Evolutionary conservation across 2,888 invertebrate genomes (phyloP), one percentile per base, ranked within the genome.

Genomic region (Eulithis testata): DNA sequence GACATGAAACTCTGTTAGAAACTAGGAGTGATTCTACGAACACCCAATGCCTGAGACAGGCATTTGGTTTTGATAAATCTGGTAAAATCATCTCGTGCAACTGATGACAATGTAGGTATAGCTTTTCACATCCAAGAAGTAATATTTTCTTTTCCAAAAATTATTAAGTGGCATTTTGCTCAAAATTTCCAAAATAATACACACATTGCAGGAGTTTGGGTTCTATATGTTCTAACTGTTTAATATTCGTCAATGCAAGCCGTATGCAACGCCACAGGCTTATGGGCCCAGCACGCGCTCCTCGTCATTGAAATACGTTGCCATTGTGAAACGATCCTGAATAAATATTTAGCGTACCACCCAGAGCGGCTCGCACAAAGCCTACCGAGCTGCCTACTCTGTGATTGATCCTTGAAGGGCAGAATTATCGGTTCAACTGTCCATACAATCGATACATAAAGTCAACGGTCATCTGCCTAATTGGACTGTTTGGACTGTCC

Each of bases 321-420:
- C 90, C 88, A 92, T 92, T 92, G 92, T 92, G 80, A 80, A 77
- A 79, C 77, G 75, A 78, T 78, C 78, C 78, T 89, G 90, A 90
- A 91, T 92, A 91, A 92, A 92, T 91, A 92, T 91, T 89, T 85
- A 85, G 82, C 82, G 84, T 86, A 85, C 91, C 90, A 91, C 91
- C 91, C 91, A 91, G 77, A 73, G 85, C 86, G 89, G 88, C 83
- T 75, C 74, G 73, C 78, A 85, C 86, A 88, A 88, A 86, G 88
- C 67, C 51, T 21, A 63, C 56, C 37, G 31, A 36, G 11, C 63
- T 59, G 54, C 59, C 59, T 59, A 37, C 51, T 31, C 62, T 79
- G 75, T 88, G 91, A 92, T 92, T 90, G 91, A 91, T 91, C 82
- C 83, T 82, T 90, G 86, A 88, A 88, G 84, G 85, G 82, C 87